Evolutionary conservation across 2,888 invertebrate genomes (phyloP).

Genomic region (Pediacus dermestoides): DNA sequence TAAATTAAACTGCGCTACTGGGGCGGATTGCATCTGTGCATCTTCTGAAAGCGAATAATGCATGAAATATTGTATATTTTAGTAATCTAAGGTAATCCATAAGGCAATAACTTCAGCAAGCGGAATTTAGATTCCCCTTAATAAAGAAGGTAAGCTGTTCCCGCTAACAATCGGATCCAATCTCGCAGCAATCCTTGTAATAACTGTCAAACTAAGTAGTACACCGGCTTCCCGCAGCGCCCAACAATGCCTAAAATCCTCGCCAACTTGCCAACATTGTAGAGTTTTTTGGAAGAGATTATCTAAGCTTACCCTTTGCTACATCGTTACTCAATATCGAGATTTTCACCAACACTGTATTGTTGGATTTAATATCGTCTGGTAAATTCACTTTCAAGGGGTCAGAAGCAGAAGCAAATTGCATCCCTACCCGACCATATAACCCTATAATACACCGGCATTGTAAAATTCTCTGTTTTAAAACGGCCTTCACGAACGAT

Average conservation of each 20-base stretch:
- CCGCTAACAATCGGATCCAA: slow-evolving; percentile 18
- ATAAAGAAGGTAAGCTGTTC: slow-evolving; percentile 10
- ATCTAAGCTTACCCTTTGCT: slow-evolving; percentile 35
- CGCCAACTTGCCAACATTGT: slow-evolving; percentile 29
- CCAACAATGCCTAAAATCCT: slow-evolving; percentile 32
- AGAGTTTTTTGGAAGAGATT: slow-evolving; percentile 30
- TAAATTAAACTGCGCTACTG: too few relatives aligned
- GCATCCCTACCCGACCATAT: too few relatives aligned
- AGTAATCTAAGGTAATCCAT: too few relatives aligned
- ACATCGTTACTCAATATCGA: slow-evolving; percentile 37
- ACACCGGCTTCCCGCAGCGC: slow-evolving; percentile 25
- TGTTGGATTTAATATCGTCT: slow-evolving; percentile 9
- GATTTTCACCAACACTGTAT: slow-evolving; percentile 13
- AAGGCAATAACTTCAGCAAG: too few relatives aligned
- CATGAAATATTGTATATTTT: too few relatives aligned
- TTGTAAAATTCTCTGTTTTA: too few relatives aligned
- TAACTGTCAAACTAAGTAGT: slow-evolving; percentile 21
- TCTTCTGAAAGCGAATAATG: too few relatives aligned
- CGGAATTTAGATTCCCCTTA: slow-evolving; percentile 3
- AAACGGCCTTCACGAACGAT: too few relatives aligned
- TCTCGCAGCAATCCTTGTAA: slow-evolving; percentile 27
- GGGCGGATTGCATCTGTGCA: too few relatives aligned
- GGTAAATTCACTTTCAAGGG: too few relatives aligned
- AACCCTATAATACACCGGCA: too few relatives aligned
- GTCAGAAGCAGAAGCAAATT: too few relatives aligned